Evolutionary conservation across 2,797 vertebrate genomes (phyloP), one percentile per base, ranked within the genome.

Genomic region (Gephyroberyx darwinii): DNA sequence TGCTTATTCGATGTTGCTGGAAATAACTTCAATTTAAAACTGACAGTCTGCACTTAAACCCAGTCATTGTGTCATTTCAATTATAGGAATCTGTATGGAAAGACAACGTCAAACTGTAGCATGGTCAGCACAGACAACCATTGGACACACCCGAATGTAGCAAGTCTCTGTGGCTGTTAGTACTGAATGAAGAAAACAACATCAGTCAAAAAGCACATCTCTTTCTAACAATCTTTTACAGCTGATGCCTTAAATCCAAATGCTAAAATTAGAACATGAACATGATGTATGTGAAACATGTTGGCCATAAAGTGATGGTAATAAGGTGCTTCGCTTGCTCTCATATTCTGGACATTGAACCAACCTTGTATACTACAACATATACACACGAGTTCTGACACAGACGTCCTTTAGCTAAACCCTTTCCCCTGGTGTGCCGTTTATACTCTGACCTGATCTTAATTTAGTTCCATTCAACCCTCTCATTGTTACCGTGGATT

Each of bases 381-480:
- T 51, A 71, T 71, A 75, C 22, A 61, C 71, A 53, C 20, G 65
- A 79, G 78, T 74, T 74, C 54, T 71, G 60, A 65, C 56, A 61
- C 5, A 3, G 67, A 78, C 54, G 69, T 61, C 72, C 33, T 60
- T 75, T 86, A 0, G 5, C 76, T 61, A 76, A 65, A 72, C 69
- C 16, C 22, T 37, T 82, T 63, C 73, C 81, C 70, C 81, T 0
- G 8, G 71, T 77, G 69, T 73, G 60, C 50, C 60, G 77, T 86
- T 75, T 78, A 59, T 54, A 52, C 60, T 60, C 65, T 86, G 78
- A 80, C 74, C 73, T 69, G 70, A 73, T 79, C 70, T 67, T 80
- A 76, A 83, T 65, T 81, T 68, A 78, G 78, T 81, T 75, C 56
- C 48, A 35, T 78, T 74, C 33, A 59, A 47, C 33, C n/a, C 56